Evolutionary conservation across 2,888 invertebrate genomes (phyloP).

Genomic region (Pilophorus perplexus): DNA sequence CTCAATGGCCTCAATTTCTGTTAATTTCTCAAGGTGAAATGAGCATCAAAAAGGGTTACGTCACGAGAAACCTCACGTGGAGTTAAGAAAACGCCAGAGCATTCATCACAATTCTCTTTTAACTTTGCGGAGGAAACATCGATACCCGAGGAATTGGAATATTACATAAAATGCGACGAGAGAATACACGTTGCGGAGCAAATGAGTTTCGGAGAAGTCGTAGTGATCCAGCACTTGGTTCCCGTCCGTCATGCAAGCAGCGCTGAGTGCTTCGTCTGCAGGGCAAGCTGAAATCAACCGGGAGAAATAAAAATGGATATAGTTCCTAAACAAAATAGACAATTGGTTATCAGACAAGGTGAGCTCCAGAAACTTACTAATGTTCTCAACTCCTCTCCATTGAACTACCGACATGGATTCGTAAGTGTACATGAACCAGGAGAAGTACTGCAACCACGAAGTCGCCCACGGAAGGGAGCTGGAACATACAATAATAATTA

Average conservation of each 20-base stretch:
- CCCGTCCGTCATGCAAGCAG: slow-evolving; percentile 72
- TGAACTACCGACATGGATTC: slow-evolving; percentile 79
- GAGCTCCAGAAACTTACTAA: slow-evolving; percentile 58
- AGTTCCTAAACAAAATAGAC: neutral
- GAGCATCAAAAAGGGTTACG: too few species aligned
- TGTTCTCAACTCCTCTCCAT: slow-evolving; percentile 73
- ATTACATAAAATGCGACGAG: slow-evolving; percentile 63
- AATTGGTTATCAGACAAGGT: neutral
- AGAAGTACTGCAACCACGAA: slow-evolving; percentile 77
- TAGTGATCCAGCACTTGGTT: slow-evolving; percentile 69
- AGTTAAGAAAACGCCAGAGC: neutral
- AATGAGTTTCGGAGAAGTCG: slow-evolving; percentile 65
- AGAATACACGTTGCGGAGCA: slow-evolving; percentile 61
- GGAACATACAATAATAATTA: slow-evolving; percentile 36
- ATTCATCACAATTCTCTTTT: slow-evolving; percentile 39
- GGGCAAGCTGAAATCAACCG: slow-evolving; percentile 55
- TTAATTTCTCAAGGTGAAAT: too few species aligned
- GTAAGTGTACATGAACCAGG: slow-evolving; percentile 84
- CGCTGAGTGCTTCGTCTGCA: slow-evolving; percentile 53
- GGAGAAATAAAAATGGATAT: too few species aligned
- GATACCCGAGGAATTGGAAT: slow-evolving; percentile 69
- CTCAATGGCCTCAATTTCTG: too few species aligned
- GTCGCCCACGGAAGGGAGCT: slow-evolving; percentile 57
- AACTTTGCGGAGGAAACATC: slow-evolving; percentile 57
- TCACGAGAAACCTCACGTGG: too few species aligned